Conservation (phyloP, 1,140 invertebrate species). For the Arctopsyche grandis region DNA sequence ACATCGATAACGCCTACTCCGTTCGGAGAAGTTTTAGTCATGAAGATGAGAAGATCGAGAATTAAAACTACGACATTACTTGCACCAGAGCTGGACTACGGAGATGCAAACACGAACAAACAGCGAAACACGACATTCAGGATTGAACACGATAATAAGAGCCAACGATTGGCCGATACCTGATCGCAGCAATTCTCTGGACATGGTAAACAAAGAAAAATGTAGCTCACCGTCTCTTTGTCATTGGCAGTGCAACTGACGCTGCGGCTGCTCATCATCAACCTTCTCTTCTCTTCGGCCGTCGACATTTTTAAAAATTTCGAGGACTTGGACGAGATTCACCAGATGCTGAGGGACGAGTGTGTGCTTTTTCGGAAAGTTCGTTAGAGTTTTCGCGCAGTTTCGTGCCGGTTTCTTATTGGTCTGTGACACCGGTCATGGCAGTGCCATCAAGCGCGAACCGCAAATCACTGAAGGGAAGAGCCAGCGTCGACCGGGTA, state of each 20-base stretch:
- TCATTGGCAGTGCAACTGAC: conserved; percentile 47
- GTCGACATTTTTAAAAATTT: conserved; percentile 35
- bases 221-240: conserved; percentile 54
- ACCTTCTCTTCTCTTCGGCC: conserved; percentile 44
- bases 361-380: too few species aligned
- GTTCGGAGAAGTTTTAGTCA: too few species aligned
- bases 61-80: background rate
- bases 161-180: conserved; percentile 35
- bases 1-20: too few species aligned
- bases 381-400: too few species aligned
- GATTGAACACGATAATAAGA: background rate
- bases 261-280: conserved; percentile 52
- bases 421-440: background rate
- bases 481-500: conserved; percentile 8
- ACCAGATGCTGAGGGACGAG: background rate
- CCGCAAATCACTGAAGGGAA: conserved; percentile 46
- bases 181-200: conserved; percentile 54
- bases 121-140: background rate
- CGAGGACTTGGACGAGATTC: background rate
- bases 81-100: background rate
- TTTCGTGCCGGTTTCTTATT: background rate
- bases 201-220: conserved; percentile 54
- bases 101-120: too few species aligned
- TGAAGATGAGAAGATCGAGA: background rate
- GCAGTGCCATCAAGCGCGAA: background rate